Base-by-base conservation (phyloP, 2,888 invertebrate species). In the Nomada ruficornis region DNA sequence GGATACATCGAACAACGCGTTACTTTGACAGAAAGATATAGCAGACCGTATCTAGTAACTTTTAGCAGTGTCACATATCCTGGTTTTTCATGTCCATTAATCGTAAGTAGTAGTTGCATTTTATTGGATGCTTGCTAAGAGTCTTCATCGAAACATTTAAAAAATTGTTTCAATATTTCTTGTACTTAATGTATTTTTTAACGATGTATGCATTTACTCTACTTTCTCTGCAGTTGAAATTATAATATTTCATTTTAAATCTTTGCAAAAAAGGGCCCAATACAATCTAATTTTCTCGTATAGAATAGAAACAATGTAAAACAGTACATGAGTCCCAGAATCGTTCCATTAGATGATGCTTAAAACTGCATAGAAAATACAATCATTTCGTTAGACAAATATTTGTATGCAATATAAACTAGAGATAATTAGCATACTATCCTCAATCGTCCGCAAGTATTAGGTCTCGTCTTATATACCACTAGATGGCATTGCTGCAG, bases 1-100 rank as follows among this genome's bases (percentile, higher is more conserved):
- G 72, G 59, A 71, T 78, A 75, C 74, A 82, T 77, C 79, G 54
- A 71, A 69, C 76, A 85, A 87, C 73, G 73, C 69, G 47, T 80
- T 85, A 71, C 57, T 87, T 89, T 89, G 89, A 89, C 89, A 89
- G 89, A 82, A 86, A 69, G 80, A 83, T 84, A 82, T 85, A 89
- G 89, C 89, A 89, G 89, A 89, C 89, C 80, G 82, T 85, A 85
- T 82, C 83, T 89, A 84, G 89, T 88, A 68, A 88, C 69, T 89
- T 88, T 88, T 82, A 52, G 54, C 72, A 47, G 62, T 54, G 63
- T 68, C 65, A 63, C 26, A 78, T 80, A 78, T 44, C 29, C 29
- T 60, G 47, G 50, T 42, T 65, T 72, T 69, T 71, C 44, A 26
- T 57, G 65, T 57, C 47, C 59, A 57, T 50, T 44, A 50, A 57